Percentiles rank a stretch among this genome's conserved stretches.
These are phyloP conservation scores for Hafferia zeledoni DNA, from an alignment of 2,797 vertebrate species.

Conservation along the genomic window DNA sequence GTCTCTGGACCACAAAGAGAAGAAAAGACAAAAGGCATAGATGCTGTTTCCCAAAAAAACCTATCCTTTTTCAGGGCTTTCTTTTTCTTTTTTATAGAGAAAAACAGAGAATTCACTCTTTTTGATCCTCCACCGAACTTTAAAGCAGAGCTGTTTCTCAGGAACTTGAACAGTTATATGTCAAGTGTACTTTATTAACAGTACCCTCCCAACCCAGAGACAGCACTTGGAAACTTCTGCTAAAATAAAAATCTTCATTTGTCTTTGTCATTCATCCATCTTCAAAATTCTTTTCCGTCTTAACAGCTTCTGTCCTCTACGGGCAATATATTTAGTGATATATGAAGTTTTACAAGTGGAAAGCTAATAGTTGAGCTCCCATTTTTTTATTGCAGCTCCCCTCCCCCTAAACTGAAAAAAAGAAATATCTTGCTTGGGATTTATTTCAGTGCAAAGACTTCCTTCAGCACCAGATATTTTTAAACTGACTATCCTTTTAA, in stretches of 20 bases:
- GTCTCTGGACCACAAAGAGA: conserved; percentile 82
- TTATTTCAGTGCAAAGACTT: background rate
- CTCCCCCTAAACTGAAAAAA: background rate
- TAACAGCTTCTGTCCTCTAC: conserved; percentile 76
- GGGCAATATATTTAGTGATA: conserved; percentile 65
- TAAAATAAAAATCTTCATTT: conserved; percentile 85
- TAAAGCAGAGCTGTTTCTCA: conserved; percentile 76
- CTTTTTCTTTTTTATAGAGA: conserved; percentile 70
- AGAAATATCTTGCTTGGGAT: conserved; percentile 27
- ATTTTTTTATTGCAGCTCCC: conserved; percentile 36
- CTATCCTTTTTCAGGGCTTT: conserved; percentile 73
- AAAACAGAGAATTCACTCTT: conserved; percentile 74
- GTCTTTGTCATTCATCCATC: conserved; percentile 81
- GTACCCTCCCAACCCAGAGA: conserved; percentile 64
- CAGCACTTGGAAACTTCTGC: conserved; percentile 74
- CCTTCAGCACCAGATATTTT: conserved; percentile 5
- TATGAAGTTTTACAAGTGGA: conserved; percentile 74
- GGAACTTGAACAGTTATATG: conserved; percentile 74
- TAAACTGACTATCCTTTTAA: background rate
- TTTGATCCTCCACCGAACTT: conserved; percentile 79
- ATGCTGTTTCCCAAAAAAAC: conserved; percentile 56
- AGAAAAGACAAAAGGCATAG: conserved; percentile 79
- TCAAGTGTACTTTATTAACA: conserved; percentile 80
- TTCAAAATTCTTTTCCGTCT: conserved; percentile 80
- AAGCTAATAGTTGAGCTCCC: conserved; percentile 70